Percentiles rank a stretch among this genome's conserved stretches.
These are phyloP conservation scores for Ornithoptera priamus DNA, from an alignment of 2,888 invertebrate species.

Conservation along the genomic window DNA sequence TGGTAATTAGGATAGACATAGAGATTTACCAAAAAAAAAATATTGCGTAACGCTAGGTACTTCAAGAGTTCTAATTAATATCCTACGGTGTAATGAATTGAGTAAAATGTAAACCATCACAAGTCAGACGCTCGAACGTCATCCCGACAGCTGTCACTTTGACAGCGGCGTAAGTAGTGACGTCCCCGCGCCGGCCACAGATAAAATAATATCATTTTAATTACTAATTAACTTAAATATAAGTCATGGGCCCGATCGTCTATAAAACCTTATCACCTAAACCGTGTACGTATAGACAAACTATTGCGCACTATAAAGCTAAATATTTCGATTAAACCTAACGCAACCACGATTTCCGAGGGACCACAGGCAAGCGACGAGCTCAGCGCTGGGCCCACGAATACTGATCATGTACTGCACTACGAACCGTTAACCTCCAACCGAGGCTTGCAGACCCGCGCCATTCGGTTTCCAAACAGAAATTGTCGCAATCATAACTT, in stretches of 20 bases:
- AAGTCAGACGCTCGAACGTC: slow-evolving; percentile 26
- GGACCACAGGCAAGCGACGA: background rate
- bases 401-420: background rate
- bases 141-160: slow-evolving; percentile 38
- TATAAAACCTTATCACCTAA: slow-evolving; percentile 68
- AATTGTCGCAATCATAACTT: too few species aligned
- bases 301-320: slow-evolving; percentile 69
- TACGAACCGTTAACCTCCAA: background rate
- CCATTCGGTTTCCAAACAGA: too few species aligned
- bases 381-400: background rate
- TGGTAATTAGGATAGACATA: slow-evolving; percentile 74
- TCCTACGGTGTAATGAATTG: slow-evolving; percentile 56
- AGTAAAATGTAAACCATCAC: slow-evolving; percentile 48
- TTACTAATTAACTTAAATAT: slow-evolving; percentile 66
- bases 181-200: slow-evolving; percentile 38
- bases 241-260: slow-evolving; percentile 78
- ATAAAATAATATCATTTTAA: slow-evolving; percentile 38
- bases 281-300: slow-evolving; percentile 66
- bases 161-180: slow-evolving; percentile 46
- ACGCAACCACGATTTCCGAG: slow-evolving; percentile 48
- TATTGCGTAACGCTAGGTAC: slow-evolving; percentile 65
- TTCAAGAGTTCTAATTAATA: slow-evolving; percentile 56
- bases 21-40: slow-evolving; percentile 72
- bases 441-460: too few species aligned
- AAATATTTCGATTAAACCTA: slow-evolving; percentile 69